phyloP scores from a whole-genome alignment of 2,113 vertebrate genomes.

The Gopherus evgoodei region DNA sequence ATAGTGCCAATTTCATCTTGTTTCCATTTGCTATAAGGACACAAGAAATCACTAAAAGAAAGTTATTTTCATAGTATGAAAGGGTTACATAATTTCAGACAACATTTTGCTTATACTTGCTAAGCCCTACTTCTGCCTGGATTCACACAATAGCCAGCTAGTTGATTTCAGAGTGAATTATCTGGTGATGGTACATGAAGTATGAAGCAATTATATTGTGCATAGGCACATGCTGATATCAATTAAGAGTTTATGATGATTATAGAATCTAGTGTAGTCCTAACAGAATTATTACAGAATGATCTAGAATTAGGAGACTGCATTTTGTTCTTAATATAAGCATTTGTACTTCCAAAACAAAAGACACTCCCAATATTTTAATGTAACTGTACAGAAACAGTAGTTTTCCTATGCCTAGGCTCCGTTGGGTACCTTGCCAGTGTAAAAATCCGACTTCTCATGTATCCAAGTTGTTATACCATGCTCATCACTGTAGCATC shows the following conservation, averaged over 20 bases:
- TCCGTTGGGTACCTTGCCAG: not conserved
- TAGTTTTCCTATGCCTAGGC: not conserved
- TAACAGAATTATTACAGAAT: slow-evolving; percentile 27
- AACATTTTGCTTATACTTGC: not conserved
- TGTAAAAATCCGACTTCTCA: not conserved
- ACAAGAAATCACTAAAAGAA: not conserved
- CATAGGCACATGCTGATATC: not conserved
- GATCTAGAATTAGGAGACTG: not conserved
- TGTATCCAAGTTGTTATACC: not conserved
- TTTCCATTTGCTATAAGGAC: not conserved
- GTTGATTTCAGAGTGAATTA: not conserved
- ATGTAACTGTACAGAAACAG: not conserved
- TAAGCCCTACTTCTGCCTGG: not conserved
- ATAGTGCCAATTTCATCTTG: not conserved
- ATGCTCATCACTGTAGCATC: not conserved
- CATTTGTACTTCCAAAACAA: not conserved
- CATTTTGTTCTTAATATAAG: slow-evolving; percentile 7
- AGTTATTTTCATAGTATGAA: not conserved
- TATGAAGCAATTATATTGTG: not conserved
- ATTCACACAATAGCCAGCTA: not conserved
- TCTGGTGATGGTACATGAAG: not conserved
- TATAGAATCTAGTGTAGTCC: not conserved
- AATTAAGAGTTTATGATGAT: slow-evolving; percentile 17
- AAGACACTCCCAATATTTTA: not conserved
- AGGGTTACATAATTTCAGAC: not conserved